These are phyloP conservation scores for Arizona elegans DNA, from an alignment of 2,113 vertebrate species.

Conservation along the genomic window DNA sequence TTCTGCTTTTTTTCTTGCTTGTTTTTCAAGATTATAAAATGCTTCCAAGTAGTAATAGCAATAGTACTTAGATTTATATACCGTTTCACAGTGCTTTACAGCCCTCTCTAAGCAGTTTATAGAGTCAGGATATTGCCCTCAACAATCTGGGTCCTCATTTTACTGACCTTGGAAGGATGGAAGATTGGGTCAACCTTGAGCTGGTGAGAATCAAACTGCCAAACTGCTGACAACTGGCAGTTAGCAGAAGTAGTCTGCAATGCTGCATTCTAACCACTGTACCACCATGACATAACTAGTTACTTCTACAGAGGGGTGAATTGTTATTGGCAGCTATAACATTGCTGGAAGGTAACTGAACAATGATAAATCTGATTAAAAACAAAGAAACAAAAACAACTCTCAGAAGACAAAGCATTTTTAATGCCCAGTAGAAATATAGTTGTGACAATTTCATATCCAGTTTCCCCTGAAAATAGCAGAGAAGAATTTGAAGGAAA, in stretches of 20 bases:
- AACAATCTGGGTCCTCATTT: no score
- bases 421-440: not conserved
- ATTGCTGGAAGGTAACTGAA: not conserved
- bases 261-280: no score
- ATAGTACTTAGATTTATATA: no score
- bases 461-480: not conserved
- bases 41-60: not conserved
- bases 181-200: no score
- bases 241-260: no score
- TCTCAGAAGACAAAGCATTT: not conserved
- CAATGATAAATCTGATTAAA: not conserved
- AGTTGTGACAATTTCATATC: not conserved
- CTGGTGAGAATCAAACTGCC: no score
- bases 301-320: not conserved
- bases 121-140: no score
- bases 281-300: no score
- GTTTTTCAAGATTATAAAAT: not conserved
- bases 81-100: no score
- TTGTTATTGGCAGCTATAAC: not conserved
- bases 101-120: no score
- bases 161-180: no score
- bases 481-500: not conserved
- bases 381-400: not conserved
- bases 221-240: no score
- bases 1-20: not conserved